Evolutionary conservation across 2,797 vertebrate genomes (phyloP).

Genomic region (Lithobates sylvaticus): DNA sequence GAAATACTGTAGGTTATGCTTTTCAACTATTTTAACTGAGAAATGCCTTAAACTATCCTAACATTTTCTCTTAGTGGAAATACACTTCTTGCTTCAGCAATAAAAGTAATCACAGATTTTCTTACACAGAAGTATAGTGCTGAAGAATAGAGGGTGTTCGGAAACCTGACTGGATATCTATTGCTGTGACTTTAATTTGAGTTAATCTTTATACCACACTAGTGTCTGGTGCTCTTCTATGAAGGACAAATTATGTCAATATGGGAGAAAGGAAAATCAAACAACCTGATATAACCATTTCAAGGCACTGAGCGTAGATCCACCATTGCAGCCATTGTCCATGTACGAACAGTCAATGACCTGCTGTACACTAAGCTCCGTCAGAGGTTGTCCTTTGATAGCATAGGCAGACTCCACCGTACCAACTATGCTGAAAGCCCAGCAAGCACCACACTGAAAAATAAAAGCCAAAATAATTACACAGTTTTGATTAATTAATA

Average conservation of each 20-base stretch:
- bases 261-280: conserved; percentile 8
- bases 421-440: conserved; percentile 91
- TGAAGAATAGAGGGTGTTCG: too few relatives aligned
- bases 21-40: too few relatives aligned
- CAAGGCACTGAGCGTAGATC: conserved; percentile 80
- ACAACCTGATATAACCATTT: conserved; percentile 86
- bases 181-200: background rate
- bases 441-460: conserved; percentile 90
- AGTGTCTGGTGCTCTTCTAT: background rate
- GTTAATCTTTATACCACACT: background rate
- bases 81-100: too few relatives aligned
- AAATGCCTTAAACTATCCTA: too few relatives aligned
- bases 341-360: conserved; percentile 88
- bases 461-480: background rate
- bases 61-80: too few relatives aligned
- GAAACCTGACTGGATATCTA: background rate
- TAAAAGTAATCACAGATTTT: too few relatives aligned
- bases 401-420: conserved; percentile 83
- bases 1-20: too few relatives aligned
- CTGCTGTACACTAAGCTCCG: conserved; percentile 90
- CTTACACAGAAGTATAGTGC: too few relatives aligned
- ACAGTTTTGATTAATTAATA: too few relatives aligned
- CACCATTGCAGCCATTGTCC: conserved; percentile 85
- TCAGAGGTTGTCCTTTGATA: conserved; percentile 75
- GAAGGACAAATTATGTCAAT: background rate